Evolutionary conservation across 2,797 vertebrate species (phyloP), one percentile per base, ranked within the genome.

Genomic region (Netta rufina): DNA sequence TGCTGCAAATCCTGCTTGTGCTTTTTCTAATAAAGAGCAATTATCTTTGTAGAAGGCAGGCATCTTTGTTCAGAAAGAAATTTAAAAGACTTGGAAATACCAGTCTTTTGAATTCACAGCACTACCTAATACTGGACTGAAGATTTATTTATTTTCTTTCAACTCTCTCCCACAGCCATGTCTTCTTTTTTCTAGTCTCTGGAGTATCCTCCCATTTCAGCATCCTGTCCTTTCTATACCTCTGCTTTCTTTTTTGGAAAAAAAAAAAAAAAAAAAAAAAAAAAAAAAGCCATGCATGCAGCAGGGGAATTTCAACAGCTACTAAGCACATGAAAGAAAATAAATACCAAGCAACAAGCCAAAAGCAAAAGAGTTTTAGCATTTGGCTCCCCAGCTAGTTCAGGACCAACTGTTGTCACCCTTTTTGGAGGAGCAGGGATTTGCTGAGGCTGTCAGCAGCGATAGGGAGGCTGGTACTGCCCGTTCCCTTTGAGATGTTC

Each of bases 381-480:
- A 11, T 49, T 43, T 87, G 39, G 17, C n/a, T 87, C 6, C 25
- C 7, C 21, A 72, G 22, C 24, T 74, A 4, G 57, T 74, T 74
- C 27, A 8, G 45, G 36, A 79, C 9, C 20, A 21, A 20, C 5
- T 11, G 33, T 2, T 36, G 28, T 3, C 1, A 1, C 2, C 1
- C 2, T 1, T 15, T 38, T 1, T 47, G 64, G 53, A 73, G 43
- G 15, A 71, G 8, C 3, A 66, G 27, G 32, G 19, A 17, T 33
- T 20, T 4, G 14, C 72, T 1, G 0, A 6, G 22, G 33, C 21
- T 13, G 18, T 2, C 4, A 8, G 61, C 0, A 13, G n/a, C 4
- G 1, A 47, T 1, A 4, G 38, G 39, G 62, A 89, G 28, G 32
- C 65, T 0, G 2, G 57, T 78, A 56, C 38, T 60, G 49, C 58